Evolutionary conservation across 2,797 vertebrate genomes (phyloP), one percentile per base, ranked within the genome.

Genomic region (Adelosebastes latens): DNA sequence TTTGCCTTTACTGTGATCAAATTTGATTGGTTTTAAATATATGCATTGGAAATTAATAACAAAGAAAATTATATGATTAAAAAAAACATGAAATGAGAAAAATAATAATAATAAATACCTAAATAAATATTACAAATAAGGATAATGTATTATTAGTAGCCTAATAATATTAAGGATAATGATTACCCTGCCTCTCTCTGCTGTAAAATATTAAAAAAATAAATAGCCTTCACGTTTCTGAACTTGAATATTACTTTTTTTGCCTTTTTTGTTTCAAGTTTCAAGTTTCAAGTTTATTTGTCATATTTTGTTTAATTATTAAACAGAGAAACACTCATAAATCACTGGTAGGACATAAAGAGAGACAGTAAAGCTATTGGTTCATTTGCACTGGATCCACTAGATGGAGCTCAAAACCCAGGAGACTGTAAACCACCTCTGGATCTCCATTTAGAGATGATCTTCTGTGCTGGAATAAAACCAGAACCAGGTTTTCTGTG

Each of bases 361-460:
- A 9, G 8, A 65, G 10, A 12, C 16, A 60, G n/a, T 16, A 18
- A 32, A 12, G 31, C 11, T 11, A 2, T 12, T 46, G 16, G 20
- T 34, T 29, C 1, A 9, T 53, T 46, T 31, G 2, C 1, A 16
- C 6, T 29, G 7, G 1, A 59, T 49, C 84, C 90, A 2, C 84
- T 77, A 90, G 93, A 76, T 90, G 91, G 87, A 83, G 84, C 78
- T 60, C 4, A 10, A 60, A 52, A 20, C 29, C 10, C 24, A 79
- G 12, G 29, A 42, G 6, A n/a, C 4, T 2, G 4, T n/a, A 20
- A 67, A 6, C 12, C 22, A 34, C 29, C 25, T 24, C 32, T 66
- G 62, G 16, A 18, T 85, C 52, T 52, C n/a, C 12, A n/a, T 52
- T 22, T 42, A 42, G 39, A 42, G 39, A 42, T 42, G 39, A 42